A percentile compares a stretch with the other conserved stretches of the same genome.
Evolutionary conservation across 1,140 invertebrate species (phyloP).

Genomic region (Leptonema lineaticorne): DNA sequence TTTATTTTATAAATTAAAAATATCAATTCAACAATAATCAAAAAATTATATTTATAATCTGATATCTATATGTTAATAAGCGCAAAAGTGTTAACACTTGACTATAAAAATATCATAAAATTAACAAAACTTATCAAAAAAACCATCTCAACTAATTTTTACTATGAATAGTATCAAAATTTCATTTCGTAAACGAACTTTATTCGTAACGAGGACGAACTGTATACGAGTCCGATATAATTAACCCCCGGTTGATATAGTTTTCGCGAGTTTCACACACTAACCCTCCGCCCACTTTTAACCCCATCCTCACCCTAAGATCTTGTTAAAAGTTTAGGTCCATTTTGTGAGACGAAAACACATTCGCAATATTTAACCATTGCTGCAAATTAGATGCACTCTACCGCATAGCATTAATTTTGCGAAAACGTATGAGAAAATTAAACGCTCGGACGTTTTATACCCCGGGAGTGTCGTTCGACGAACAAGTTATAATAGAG

Average conservation of each 20-base stretch:
- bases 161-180: no score
- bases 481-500: slow-evolving; percentile 10
- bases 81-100: no score
- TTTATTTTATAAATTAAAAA: no score
- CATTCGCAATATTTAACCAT: slow-evolving; percentile 28
- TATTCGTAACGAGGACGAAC: background rate
- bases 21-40: no score
- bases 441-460: background rate
- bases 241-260: slow-evolving; percentile 36
- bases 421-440: slow-evolving; percentile 16
- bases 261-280: slow-evolving; percentile 29
- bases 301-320: no score
- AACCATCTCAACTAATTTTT: no score
- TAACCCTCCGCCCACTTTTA: no score
- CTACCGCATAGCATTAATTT: slow-evolving; percentile 37
- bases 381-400: slow-evolving; percentile 38
- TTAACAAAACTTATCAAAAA: no score
- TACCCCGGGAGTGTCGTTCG: background rate
- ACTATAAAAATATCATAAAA: no score
- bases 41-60: no score
- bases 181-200: no score
- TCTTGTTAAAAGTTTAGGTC: slow-evolving; percentile 37
- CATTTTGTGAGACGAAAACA: slow-evolving; percentile 13
- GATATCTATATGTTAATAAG: no score
- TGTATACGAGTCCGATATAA: slow-evolving; percentile 21